Percentiles rank a stretch among this genome's conserved stretches.
Conservation (phyloP, 2,797 vertebrate genomes). For the Megalops cyprinoides region DNA sequence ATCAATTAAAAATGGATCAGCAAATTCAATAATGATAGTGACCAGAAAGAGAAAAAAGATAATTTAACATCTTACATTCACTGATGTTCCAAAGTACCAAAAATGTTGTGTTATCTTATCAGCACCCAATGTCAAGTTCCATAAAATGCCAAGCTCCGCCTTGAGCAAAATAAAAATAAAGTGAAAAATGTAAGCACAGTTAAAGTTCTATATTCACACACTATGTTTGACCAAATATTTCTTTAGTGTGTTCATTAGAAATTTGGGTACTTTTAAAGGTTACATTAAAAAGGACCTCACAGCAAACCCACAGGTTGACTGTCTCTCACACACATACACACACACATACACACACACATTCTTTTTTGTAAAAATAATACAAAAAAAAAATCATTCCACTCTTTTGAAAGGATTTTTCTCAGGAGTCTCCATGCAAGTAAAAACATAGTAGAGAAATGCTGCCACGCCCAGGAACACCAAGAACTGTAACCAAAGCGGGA, state of each 20-base stretch:
- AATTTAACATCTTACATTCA: no score
- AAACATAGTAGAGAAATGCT: slow-evolving; percentile 59
- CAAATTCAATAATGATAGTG: background rate
- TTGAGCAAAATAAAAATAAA: background rate
- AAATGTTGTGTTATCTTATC: background rate
- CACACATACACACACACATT: no score
- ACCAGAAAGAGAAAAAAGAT: no score
- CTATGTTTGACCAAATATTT: background rate
- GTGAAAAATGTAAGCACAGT: background rate
- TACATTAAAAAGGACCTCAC: background rate
- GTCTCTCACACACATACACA: no score
- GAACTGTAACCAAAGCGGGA: slow-evolving; percentile 47
- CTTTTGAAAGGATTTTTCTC: slow-evolving; percentile 37
- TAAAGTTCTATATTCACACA: background rate
- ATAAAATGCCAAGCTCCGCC: background rate
- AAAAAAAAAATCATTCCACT: slow-evolving; percentile 25
- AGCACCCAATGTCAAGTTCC: background rate
- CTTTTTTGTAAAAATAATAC: background rate
- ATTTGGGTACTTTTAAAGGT: background rate
- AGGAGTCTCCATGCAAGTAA: slow-evolving; percentile 48
- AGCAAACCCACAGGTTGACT: background rate
- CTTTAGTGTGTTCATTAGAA: background rate
- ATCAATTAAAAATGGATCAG: background rate
- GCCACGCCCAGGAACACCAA: slow-evolving; percentile 62
- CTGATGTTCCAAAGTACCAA: background rate